These are phyloP conservation scores for Indicator indicator DNA, from an alignment of 2,113 vertebrate genomes.

Conservation along the genomic window DNA sequence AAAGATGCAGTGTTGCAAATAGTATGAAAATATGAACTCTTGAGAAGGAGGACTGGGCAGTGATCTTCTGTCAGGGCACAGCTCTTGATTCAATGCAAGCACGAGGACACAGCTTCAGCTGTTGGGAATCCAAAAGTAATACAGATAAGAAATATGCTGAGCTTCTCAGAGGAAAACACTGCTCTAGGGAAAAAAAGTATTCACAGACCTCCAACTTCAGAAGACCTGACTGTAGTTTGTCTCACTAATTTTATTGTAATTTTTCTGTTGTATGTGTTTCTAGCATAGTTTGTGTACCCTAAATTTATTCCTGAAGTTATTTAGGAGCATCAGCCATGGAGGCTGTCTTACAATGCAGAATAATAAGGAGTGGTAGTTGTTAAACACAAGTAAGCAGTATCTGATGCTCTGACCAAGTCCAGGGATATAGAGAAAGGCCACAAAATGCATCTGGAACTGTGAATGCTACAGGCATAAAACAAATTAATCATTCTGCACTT, in stretches of 20 bases:
- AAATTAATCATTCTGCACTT: not conserved
- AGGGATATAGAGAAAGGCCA: not conserved
- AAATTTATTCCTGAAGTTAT: not conserved
- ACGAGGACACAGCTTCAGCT: not conserved
- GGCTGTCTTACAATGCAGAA: not conserved
- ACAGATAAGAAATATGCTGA: not conserved
- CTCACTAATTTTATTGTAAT: not conserved
- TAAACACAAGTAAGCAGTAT: not conserved
- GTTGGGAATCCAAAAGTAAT: not conserved
- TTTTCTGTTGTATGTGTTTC: not conserved
- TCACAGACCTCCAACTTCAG: not conserved
- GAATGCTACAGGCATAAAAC: not conserved
- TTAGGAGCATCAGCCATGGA: not conserved
- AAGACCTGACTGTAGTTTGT: not conserved
- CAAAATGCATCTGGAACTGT: rapidly evolving
- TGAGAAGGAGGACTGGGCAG: not conserved
- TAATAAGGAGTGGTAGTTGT: not conserved
- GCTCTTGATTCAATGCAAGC: not conserved
- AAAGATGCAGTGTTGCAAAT: not conserved
- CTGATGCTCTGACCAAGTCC: not conserved
- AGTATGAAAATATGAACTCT: not conserved
- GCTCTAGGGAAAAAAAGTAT: not conserved
- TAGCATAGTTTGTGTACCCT: not conserved
- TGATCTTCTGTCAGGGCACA: not conserved
- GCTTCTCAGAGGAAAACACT: not conserved